Base-by-base conservation (phyloP, 1,140 invertebrate genomes). In the Streblospio benedicti region DNA sequence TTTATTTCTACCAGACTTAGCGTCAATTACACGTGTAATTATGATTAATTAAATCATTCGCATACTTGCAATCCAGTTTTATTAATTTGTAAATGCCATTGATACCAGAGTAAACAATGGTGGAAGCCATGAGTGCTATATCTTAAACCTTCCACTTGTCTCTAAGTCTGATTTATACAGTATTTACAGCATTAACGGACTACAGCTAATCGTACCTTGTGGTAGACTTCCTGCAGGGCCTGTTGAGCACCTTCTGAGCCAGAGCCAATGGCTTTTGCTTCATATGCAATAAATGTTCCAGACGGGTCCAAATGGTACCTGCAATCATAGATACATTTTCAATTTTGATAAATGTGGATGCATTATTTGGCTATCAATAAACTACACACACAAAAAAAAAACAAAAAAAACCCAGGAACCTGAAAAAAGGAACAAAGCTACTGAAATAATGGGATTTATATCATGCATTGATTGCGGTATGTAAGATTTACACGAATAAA, bases 211-310 rank as follows among this genome's bases (percentile, higher is more conserved):
- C 45, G 57, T 77, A 89, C 87, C 79, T 89, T 89, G 69, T 90
- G 84, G 76, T 88, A 91, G 38, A 84, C 81, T 78, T 92, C 89
- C 80, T 94, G 89, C 49, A 96, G 83, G 65, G 91, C 93, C 76
- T 99, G 96, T 74, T 99, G 95, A 57, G 97, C 97, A 4, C 96
- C 97, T 81, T 99, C 97, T 68, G 91, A 97, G 47, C 95, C 97
- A 1, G 96, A 98, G 0, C 97, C 97, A 72, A 99, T 99, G 3
- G 97, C 95, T 81, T 99, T 99, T 18, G 96, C 97, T 77, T 94
- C 88, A 80, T 93, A 99, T 71, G 95, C 88, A 47, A 98, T 91
- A 81, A 94, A 99, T 4, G 95, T 99, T 25, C 86, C 85, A 27
- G 93, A 97, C 6, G 97, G 97, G 81, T 99, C 97, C 89, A 99